Base-by-base conservation (phyloP, 2,888 invertebrate genomes). In the Gonocerus acuteangulatus region DNA sequence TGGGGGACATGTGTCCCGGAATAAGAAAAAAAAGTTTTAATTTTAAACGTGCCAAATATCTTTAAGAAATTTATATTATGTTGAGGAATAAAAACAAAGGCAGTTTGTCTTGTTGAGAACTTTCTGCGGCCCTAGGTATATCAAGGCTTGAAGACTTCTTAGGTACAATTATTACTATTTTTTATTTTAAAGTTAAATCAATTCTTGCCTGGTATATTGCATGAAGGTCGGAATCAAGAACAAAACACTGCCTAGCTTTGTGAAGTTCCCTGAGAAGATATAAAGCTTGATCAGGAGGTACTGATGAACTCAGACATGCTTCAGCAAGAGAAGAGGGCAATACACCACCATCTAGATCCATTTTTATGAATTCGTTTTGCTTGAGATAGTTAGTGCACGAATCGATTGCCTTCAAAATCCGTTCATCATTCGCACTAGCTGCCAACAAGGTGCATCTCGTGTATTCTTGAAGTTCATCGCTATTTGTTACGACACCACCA, bases 251-350 rank as follows among this genome's bases (percentile, higher is more conserved):
- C 7, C 94, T 80, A 0, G 96, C 94, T 73, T 86, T 87, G 73
- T 92, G 87, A 22, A 99, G 74, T 74, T 97, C 97, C 65, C 85
- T 81, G 72, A 95, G 91, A 44, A 99, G 80, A 16, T 86, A 81
- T 7, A 96, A 77, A 0, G 93, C 95, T 73, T 97, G 95, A 72
- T 89, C 88, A 0, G 97, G 96, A n/a, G 93, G 86, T 75, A 99
- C 83, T 0, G 95, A 90, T 0, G 96, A 93, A 18, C 92, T 80
- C 19, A 97, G 78, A 72, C 96, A 93, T 16, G 97, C 99, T 72
- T 87, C 84, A 0, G 95, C 97, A 59, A 99, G 78, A 65, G 89
- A 84, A 2, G 95, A 94, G 2, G 95, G 83, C 22, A 84, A 75
- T 78, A 69, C 63, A 47, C 61, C 59, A 7, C 62, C 63, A 48